phyloP scores from a whole-genome alignment of 2,113 vertebrate species.

The Gobio gobio region DNA sequence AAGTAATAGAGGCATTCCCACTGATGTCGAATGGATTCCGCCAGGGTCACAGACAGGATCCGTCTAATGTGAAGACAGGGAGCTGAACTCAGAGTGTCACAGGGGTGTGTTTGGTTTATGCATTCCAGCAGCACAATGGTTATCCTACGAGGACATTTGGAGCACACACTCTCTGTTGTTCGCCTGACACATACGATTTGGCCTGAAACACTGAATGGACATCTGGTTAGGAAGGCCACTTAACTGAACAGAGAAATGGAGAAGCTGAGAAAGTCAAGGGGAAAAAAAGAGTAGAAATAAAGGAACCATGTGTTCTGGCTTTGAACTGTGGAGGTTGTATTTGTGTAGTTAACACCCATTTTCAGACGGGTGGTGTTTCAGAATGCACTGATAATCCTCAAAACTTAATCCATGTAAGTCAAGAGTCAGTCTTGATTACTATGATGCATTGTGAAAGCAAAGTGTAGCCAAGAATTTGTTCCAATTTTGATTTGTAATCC shows the following conservation, averaged over 20 bases:
- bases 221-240: constrained; percentile 64
- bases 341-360: constrained; percentile 53
- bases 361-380: constrained; percentile 48
- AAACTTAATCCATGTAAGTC: constrained; percentile 24
- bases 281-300: neutral
- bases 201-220: constrained; percentile 61
- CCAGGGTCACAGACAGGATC: constrained; percentile 41
- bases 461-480: constrained; percentile 19
- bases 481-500: constrained; percentile 23
- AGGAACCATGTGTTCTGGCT: constrained; percentile 55
- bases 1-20: constrained; percentile 16
- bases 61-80: constrained; percentile 54
- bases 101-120: constrained; percentile 60
- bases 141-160: constrained; percentile 50
- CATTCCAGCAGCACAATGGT: constrained; percentile 62
- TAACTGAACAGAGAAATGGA: constrained; percentile 58
- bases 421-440: constrained; percentile 26
- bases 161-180: constrained; percentile 64
- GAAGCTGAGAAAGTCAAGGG: constrained; percentile 24
- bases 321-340: constrained; percentile 57
- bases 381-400: constrained; percentile 19
- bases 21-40: neutral
- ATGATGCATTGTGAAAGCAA: constrained; percentile 2
- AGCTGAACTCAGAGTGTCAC: constrained; percentile 60
- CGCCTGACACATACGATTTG: constrained; percentile 58